Evolutionary conservation across 2,113 vertebrate genomes (phyloP).

Genomic region (Redunca redunca): DNA sequence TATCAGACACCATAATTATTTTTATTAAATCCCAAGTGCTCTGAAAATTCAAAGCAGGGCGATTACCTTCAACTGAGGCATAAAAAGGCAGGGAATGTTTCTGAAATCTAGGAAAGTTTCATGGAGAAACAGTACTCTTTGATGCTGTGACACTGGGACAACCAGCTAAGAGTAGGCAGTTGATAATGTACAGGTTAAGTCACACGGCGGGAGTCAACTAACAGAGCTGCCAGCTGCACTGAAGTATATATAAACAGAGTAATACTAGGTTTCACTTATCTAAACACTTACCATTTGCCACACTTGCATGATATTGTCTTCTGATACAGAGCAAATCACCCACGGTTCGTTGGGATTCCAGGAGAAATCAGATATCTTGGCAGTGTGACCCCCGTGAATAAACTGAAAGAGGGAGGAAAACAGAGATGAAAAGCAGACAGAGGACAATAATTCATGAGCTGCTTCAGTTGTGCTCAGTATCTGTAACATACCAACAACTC

Average conservation of each 20-base stretch:
- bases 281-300: slow-evolving; percentile 94
- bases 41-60: not conserved
- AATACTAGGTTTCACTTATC: not conserved
- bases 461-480: not conserved
- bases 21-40: not conserved
- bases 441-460: not conserved
- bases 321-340: slow-evolving; percentile 99
- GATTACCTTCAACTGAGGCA: not conserved
- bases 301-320: slow-evolving; percentile 99
- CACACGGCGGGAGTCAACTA: not conserved
- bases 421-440: not conserved
- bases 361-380: slow-evolving; percentile 98
- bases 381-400: slow-evolving; percentile 98
- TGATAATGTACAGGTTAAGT: not conserved
- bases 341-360: slow-evolving; percentile 99
- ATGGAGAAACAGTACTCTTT: not conserved
- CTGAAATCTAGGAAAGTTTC: not conserved
- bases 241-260: not conserved
- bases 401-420: slow-evolving; percentile 78
- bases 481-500: slow-evolving; percentile 91
- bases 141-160: not conserved
- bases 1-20: not conserved
- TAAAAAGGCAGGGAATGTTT: not conserved
- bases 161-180: not conserved
- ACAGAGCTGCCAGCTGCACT: not conserved